A percentile compares a stretch with the other conserved stretches of the same genome.
phyloP scores from a whole-genome alignment of 2,888 invertebrate species.

The Heliconius aoede region DNA sequence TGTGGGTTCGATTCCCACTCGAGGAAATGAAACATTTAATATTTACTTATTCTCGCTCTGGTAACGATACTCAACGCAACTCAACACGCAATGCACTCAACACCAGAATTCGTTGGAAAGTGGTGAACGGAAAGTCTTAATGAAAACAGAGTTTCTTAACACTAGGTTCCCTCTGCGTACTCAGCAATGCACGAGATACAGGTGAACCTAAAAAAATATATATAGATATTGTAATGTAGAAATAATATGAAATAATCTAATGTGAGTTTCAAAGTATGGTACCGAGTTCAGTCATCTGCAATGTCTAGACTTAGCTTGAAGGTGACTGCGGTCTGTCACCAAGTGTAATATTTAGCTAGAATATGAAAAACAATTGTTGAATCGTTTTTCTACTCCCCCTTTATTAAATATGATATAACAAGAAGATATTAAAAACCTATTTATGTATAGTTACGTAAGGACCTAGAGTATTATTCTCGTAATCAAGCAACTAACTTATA shows the following conservation, averaged over 20 bases:
- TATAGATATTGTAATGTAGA: neutral
- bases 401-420: neutral
- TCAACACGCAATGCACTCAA: too few relatives aligned
- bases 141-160: too few relatives aligned
- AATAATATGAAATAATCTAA: neutral
- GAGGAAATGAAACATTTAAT: too few relatives aligned
- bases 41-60: too few relatives aligned
- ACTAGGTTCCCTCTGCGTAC: too few relatives aligned
- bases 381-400: neutral
- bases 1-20: too few relatives aligned
- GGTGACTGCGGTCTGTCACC: constrained; percentile 5
- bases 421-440: neutral
- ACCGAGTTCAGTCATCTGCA: constrained; percentile 11
- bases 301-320: constrained; percentile 10
- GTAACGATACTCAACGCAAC: too few relatives aligned
- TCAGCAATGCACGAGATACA: too few relatives aligned
- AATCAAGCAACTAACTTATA: neutral
- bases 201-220: neutral
- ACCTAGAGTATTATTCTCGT: neutral
- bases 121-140: too few relatives aligned
- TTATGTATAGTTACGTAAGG: neutral
- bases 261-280: constrained; percentile 1
- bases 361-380: neutral
- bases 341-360: neutral
- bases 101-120: too few relatives aligned